A percentile compares a stretch with the other conserved stretches of the same genome.
phyloP scores from a whole-genome alignment of 2,888 invertebrate genomes.

The Synanthedon tipuliformis region DNA sequence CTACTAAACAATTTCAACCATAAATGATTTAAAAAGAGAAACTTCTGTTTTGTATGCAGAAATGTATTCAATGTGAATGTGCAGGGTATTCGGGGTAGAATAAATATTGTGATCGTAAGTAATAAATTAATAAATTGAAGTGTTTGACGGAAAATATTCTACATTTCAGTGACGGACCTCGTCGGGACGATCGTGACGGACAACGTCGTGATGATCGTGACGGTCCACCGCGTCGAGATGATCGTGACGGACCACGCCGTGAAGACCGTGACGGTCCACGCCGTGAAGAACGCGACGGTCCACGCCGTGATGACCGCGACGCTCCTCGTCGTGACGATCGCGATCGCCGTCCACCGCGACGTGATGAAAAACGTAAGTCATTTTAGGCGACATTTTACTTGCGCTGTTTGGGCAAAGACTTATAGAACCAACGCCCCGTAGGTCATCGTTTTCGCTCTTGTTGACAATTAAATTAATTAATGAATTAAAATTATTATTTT shows the following conservation, averaged over 20 bases:
- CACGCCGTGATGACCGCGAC: slow-evolving; percentile 18
- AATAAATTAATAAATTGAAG: too few species aligned
- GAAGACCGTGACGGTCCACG: slow-evolving; percentile 35
- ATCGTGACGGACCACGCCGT: slow-evolving; percentile 32
- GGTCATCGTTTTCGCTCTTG: too few species aligned
- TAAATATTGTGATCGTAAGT: too few species aligned
- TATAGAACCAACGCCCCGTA: too few species aligned
- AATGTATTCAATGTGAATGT: too few species aligned
- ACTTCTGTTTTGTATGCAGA: too few species aligned
- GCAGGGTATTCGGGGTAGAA: too few species aligned
- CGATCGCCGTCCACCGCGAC: slow-evolving; percentile 37
- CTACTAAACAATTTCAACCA: too few species aligned
- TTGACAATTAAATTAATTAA: too few species aligned
- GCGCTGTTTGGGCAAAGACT: neutral
- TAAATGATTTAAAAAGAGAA: too few species aligned
- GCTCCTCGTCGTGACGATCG: slow-evolving; percentile 12
- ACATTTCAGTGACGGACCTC: too few species aligned
- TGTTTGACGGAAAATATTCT: too few species aligned
- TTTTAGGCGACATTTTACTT: neutral
- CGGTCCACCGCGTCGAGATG: slow-evolving; percentile 23
- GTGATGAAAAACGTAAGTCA: slow-evolving; percentile 59
- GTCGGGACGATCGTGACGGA: slow-evolving; percentile 7
- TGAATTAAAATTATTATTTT: slow-evolving; percentile 7
- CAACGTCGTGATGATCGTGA: slow-evolving; percentile 19
- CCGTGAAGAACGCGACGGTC: slow-evolving; percentile 24